Percentiles rank a stretch among this genome's conserved stretches.
These are phyloP conservation scores for Choristoneura rosaceana DNA, from an alignment of 2,888 invertebrate species.

Conservation along the genomic window DNA sequence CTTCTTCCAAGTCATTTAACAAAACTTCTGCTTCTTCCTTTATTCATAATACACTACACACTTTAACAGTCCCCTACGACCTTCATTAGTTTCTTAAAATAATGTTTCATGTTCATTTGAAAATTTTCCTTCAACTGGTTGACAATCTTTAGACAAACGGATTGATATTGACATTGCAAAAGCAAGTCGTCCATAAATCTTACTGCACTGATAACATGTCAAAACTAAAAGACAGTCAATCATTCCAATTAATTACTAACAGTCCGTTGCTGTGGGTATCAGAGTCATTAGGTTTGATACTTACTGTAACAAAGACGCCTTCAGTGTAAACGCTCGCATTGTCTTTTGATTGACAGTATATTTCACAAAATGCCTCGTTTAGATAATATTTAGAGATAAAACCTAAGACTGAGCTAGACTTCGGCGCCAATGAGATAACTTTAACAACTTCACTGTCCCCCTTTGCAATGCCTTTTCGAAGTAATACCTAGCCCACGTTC, in stretches of 20 bases:
- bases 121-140: background rate
- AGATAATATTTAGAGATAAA: constrained; percentile 11
- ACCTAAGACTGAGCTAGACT: constrained; percentile 2
- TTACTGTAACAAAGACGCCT: constrained; percentile 26
- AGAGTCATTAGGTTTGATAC: constrained; percentile 7
- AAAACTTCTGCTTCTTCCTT: background rate
- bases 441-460: background rate
- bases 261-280: constrained; percentile 52
- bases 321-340: constrained; percentile 26
- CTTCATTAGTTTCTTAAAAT: background rate
- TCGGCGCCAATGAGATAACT: background rate
- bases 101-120: background rate
- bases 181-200: constrained; percentile 18
- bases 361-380: constrained; percentile 9
- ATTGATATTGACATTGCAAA: background rate
- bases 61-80: background rate
- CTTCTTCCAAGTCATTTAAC: no score
- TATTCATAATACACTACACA: background rate
- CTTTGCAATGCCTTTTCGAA: no score
- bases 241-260: constrained; percentile 60
- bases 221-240: constrained; percentile 50
- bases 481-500: no score
- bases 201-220: constrained; percentile 19
- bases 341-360: constrained; percentile 31
- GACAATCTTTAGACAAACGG: background rate